These are phyloP conservation scores for Ranitomeya variabilis DNA, from an alignment of 2,113 vertebrate species.

Conservation along the genomic window DNA sequence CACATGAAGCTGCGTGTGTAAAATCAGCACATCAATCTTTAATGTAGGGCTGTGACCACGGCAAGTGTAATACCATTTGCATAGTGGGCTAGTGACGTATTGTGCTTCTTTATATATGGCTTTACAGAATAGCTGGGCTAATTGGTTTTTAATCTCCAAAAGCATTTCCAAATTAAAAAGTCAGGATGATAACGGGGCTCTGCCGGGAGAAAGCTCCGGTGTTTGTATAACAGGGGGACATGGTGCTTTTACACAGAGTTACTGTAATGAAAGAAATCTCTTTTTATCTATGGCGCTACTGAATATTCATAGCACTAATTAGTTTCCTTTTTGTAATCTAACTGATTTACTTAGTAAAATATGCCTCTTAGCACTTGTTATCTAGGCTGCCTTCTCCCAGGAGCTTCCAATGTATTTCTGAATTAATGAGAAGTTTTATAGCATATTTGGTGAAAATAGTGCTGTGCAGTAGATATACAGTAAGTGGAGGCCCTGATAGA, in stretches of 20 bases:
- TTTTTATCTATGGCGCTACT: constrained; percentile 17
- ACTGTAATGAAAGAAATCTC: constrained; percentile 28
- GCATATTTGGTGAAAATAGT: constrained; percentile 4
- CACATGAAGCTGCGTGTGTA: background rate
- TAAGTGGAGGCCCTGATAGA: background rate
- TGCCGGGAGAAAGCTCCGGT: constrained; percentile 6
- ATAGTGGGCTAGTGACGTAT: background rate
- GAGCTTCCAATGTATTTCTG: constrained; percentile 37
- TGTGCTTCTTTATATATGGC: background rate
- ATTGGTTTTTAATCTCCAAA: constrained; percentile 36
- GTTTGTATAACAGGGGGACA: background rate
- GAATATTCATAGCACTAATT: constrained; percentile 46
- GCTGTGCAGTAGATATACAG: background rate
- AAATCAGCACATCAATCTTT: background rate
- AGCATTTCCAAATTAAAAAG: constrained; percentile 30
- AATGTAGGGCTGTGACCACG: background rate
- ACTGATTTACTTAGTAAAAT: constrained; percentile 70
- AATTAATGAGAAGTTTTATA: constrained; percentile 30
- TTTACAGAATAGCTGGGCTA: background rate
- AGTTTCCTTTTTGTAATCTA: constrained; percentile 72
- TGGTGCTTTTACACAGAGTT: constrained; percentile 12
- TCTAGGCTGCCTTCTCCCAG: constrained; percentile 63
- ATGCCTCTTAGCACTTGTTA: constrained; percentile 65
- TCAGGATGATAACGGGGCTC: constrained; percentile 15
- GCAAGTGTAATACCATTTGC: background rate